phyloP scores from a whole-genome alignment of 2,888 invertebrate genomes.

The Lissonota sp. region DNA sequence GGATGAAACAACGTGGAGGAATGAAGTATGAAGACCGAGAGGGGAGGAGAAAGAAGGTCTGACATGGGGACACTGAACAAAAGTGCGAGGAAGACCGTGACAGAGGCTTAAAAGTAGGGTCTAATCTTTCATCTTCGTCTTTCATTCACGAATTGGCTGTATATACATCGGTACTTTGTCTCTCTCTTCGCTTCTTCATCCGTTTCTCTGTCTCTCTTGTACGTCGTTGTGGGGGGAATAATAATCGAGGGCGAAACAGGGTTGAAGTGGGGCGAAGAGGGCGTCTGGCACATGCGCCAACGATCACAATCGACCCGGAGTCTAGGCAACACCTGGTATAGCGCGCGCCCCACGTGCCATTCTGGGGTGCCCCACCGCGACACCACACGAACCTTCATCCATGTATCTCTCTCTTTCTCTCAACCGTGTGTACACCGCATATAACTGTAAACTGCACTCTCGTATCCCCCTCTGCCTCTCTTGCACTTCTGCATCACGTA shows the following conservation, averaged over 20 bases:
- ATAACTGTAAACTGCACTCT: slow-evolving; percentile 12
- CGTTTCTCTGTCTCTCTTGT: slow-evolving; percentile 44
- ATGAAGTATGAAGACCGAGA: not conserved
- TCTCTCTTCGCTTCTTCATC: slow-evolving; percentile 41
- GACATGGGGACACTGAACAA: not conserved
- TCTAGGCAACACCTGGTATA: slow-evolving; percentile 79
- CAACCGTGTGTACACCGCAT: not conserved
- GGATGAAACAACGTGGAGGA: slow-evolving; percentile 11
- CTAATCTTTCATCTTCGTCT: slow-evolving; percentile 58
- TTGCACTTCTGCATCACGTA: slow-evolving; percentile 61
- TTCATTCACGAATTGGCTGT: slow-evolving; percentile 56
- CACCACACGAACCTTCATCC: slow-evolving; percentile 65
- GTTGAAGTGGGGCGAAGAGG: slow-evolving; percentile 54
- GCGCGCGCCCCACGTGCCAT: slow-evolving; percentile 76
- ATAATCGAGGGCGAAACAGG: slow-evolving; percentile 58
- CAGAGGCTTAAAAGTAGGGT: slow-evolving; percentile 37
- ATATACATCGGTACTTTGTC: slow-evolving; percentile 51
- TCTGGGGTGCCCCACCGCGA: slow-evolving; percentile 72
- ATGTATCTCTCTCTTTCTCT: not conserved
- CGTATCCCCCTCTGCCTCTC: not conserved
- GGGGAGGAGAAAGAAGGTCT: slow-evolving; percentile 13
- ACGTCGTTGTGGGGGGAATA: slow-evolving; percentile 37
- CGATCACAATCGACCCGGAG: slow-evolving; percentile 75
- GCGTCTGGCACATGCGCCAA: slow-evolving; percentile 75
- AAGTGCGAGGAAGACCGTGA: slow-evolving; percentile 22